Evolutionary conservation across 2,888 invertebrate genomes (phyloP).

Genomic region (Harpalus rubripes): DNA sequence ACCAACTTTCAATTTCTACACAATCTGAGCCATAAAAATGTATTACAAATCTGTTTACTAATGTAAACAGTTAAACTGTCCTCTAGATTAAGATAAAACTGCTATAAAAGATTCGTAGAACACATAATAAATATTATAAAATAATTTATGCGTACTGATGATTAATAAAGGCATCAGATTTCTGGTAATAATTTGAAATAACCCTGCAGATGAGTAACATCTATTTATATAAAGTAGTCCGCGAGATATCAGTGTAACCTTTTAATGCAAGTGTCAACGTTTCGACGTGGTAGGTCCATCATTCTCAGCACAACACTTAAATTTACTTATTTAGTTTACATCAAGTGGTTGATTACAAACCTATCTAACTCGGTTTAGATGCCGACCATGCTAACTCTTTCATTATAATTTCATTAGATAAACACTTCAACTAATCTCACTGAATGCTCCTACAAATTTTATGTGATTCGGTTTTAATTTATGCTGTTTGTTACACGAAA

Average conservation of each 20-base stretch:
- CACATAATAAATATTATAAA: slow-evolving; percentile 41
- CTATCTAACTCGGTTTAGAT: slow-evolving; percentile 22
- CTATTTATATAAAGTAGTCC: slow-evolving; percentile 62
- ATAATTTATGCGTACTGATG: slow-evolving; percentile 21
- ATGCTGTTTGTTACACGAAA: background rate
- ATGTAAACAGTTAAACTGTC: slow-evolving; percentile 2
- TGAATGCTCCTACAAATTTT: slow-evolving; percentile 35
- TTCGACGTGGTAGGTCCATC: slow-evolving; percentile 54
- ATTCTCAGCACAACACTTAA: slow-evolving; percentile 8
- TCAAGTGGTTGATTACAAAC: slow-evolving; percentile 48
- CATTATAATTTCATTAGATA: slow-evolving; percentile 55
- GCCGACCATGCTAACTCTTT: slow-evolving; percentile 30
- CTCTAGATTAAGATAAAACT: slow-evolving; percentile 25
- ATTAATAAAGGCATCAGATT: slow-evolving; percentile 31
- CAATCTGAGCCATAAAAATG: too few species aligned
- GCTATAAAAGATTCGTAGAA: slow-evolving; percentile 35
- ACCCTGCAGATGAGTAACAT: slow-evolving; percentile 47
- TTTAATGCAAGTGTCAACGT: slow-evolving; percentile 50
- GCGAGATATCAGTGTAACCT: slow-evolving; percentile 49
- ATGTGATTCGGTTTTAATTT: slow-evolving; percentile 38
- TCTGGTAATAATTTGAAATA: slow-evolving; percentile 18
- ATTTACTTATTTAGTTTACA: slow-evolving; percentile 54
- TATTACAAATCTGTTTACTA: slow-evolving; percentile 18
- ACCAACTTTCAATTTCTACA: too few species aligned
- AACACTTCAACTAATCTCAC: slow-evolving; percentile 43